Evolutionary conservation across 1,140 invertebrate species (phyloP).

Genomic region (Gryllus bimaculatus): DNA sequence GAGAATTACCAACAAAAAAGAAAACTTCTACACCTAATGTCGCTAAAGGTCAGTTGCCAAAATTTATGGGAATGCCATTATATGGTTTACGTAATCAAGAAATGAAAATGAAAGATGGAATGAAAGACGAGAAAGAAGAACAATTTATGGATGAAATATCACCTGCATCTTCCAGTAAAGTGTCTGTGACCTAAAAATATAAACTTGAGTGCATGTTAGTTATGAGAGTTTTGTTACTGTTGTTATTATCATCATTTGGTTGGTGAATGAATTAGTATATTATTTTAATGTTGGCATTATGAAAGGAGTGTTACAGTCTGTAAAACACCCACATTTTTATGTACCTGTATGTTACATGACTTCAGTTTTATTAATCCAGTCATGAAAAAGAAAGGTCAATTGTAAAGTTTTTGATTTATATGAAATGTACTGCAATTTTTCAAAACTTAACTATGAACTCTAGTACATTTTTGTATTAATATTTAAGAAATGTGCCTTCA

Average conservation of each 20-base stretch:
- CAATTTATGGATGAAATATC: not conserved
- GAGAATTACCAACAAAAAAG: conserved; percentile 30
- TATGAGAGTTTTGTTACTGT: not conserved
- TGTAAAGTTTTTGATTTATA: not conserved
- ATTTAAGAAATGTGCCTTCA: too few species aligned
- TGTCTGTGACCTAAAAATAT: not conserved
- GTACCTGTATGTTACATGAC: not conserved
- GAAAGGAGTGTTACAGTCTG: not conserved
- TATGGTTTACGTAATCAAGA: conserved; percentile 33
- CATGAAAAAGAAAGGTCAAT: too few species aligned
- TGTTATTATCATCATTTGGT: not conserved
- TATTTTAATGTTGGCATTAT: not conserved
- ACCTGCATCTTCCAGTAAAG: not conserved
- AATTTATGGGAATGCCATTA: conserved; percentile 72
- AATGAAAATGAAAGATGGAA: conserved; percentile 20
- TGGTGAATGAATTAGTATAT: too few species aligned
- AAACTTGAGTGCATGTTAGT: too few species aligned
- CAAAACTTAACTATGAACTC: too few species aligned
- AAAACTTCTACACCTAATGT: conserved; percentile 14
- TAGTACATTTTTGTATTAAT: too few species aligned
- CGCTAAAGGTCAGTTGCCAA: conserved; percentile 35
- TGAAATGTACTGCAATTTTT: not conserved
- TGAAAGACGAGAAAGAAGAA: conserved; percentile 22
- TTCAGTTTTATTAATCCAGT: too few species aligned
- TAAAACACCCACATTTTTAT: not conserved